Evolutionary conservation across 1,140 invertebrate species (phyloP), one percentile per base, ranked within the genome.

Genomic region (Spodoptera litura): DNA sequence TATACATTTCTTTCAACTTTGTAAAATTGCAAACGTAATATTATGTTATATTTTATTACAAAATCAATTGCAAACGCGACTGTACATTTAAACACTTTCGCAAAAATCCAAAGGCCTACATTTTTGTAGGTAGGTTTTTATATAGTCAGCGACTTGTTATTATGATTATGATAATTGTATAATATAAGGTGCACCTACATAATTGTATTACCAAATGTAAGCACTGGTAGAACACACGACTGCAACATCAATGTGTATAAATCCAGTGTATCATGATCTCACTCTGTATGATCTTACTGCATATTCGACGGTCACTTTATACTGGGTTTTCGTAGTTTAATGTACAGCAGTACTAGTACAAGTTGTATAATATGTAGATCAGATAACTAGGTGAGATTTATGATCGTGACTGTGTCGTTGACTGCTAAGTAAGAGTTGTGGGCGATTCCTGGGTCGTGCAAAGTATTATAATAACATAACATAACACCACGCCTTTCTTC

Each of bases 141-240:
- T 6, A 13, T 10, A 10, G 70, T 44, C 44, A n/a, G n/a, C 11
- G 55, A 74, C 12, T 25, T 20, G 11, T 53, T 31, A 52, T 52
- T 62, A 62, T 12, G 12, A 75, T 62, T 35, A 52, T 62, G 49
- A 64, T 38, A 62, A 75, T 53, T n/a, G 25, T 62, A 53, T 64
- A 64, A 75, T 53, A 25, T 20, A 44, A 44, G 38, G 38, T 44
- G 38, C 38, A 35, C 72, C 72, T 51, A 61, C 49, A 55, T 64
- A 75, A 75, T 75, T 75, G 73, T 64, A 15, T 75, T 75, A 62
- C 73, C 13, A 64, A 75, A 75, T 74, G 61, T 27, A 10, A 44
- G 6, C 38, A 44, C 4, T 44, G 6, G 6, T 4, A 6, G n/a
- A 6, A 64, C 59, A 52, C 9, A 31, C 31, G 31, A 2, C 31